Base-by-base conservation (phyloP, 2,888 invertebrate species). In the Sminthurides aquaticus region DNA sequence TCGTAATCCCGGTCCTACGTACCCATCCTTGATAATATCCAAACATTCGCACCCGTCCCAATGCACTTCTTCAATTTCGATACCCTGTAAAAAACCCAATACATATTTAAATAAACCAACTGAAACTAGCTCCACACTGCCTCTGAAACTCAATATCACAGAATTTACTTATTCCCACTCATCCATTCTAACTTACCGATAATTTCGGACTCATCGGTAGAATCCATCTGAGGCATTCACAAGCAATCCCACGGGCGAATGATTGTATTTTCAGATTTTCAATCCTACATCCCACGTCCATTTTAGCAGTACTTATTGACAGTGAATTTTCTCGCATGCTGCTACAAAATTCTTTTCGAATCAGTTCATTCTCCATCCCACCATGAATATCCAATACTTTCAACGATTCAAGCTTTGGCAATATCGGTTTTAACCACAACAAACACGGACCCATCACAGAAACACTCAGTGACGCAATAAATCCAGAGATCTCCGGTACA, bases 391-490 rank as follows among this genome's bases (percentile, higher is more conserved):
- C 52, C 5, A 52, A 22, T 8, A 52, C 18, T 22, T 52, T 52
- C 15, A 52, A 20, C 20, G 22, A 20, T 52, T 52, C 15, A 8
- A 52, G 22, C 52, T 52, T 15, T 5, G 52, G 52, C 20, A 52
- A 20, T 5, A 52, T 52, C 52, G 52, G 52, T 22, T 20, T 8
- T 22, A 52, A 20, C 52, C 52, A 52, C 20, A 52, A 52, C 20
- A 52, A 8, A 52, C 52, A 52, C 5, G 52, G 52, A 5, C 52
- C 52, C 52, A 52, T 52, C 8, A 52, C 52, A 8, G 52, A 52
- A 5, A 52, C 15, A 20, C 22, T 52, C 20, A 52, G 52, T 15
- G 20, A 52, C 18, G 52, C 20, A 15, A 52, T 52, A 20, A 5
- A 22, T 5, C 15, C 20, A 20, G 18, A 20, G 20, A 52, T 20